Conservation (phyloP, 2,888 invertebrate species). For the Troides oblongomaculatus region DNA sequence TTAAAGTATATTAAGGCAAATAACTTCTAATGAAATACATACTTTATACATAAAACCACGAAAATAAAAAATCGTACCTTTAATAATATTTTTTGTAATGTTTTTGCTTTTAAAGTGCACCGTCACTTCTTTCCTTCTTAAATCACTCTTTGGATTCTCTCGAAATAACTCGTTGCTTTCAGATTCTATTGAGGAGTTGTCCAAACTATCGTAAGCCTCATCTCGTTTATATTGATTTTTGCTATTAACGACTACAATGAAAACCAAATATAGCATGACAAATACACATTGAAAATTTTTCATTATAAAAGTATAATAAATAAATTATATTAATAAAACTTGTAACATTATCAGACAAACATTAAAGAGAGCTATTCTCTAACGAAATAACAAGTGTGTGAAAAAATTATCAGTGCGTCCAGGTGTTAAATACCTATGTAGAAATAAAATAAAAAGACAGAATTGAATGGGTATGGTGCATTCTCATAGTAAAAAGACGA, state of each 20-base stretch:
- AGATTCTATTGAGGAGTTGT: constrained; percentile 35
- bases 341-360: neutral
- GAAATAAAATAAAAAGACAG: constrained; percentile 17
- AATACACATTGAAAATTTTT: constrained; percentile 3
- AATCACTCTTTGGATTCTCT: constrained; percentile 32
- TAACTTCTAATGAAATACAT: too few species aligned
- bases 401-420: constrained; percentile 1
- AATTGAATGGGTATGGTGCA: constrained; percentile 9
- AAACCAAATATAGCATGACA: constrained; percentile 6
- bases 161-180: constrained; percentile 36
- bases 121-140: constrained; percentile 7
- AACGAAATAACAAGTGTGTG: constrained; percentile 9
- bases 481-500: constrained; percentile 11
- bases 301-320: constrained; percentile 3
- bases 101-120: neutral
- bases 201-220: constrained; percentile 27
- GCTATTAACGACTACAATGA: constrained; percentile 5
- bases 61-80: neutral
- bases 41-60: too few species aligned
- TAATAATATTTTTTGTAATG: neutral
- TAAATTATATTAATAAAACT: neutral
- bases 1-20: too few species aligned
- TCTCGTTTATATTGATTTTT: constrained; percentile 32
- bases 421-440: constrained; percentile 23
- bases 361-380: neutral